A percentile compares a stretch with the other conserved stretches of the same genome.
Conservation (phyloP, 2,797 vertebrate genomes). For the Petrocephalus sullivani region DNA sequence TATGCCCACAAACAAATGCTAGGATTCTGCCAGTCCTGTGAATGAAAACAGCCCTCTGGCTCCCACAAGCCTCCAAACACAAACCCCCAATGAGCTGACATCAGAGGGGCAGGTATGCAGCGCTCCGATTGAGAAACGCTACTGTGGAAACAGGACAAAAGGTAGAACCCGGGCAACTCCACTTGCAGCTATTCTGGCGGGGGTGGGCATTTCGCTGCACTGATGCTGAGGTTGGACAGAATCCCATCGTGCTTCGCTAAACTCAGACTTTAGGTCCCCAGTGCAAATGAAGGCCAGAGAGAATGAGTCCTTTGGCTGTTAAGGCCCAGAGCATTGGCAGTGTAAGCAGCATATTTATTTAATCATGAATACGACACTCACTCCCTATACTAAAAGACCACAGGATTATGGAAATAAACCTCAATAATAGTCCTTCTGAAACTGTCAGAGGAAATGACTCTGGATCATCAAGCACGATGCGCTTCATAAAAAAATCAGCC, state of each 20-base stretch:
- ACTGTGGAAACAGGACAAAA: constrained; percentile 36
- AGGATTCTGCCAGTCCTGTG: background rate
- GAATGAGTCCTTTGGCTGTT: background rate
- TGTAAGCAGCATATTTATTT: background rate
- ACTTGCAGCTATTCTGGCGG: background rate
- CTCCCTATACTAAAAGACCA: background rate
- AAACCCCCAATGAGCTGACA: background rate
- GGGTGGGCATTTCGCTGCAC: background rate
- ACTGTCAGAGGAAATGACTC: background rate
- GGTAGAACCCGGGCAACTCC: background rate
- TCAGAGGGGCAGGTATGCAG: background rate
- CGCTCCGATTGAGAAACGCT: constrained; percentile 20
- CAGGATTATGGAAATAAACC: background rate
- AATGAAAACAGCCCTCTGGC: background rate
- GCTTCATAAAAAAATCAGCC: background rate
- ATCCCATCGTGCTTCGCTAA: background rate
- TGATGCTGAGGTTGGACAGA: background rate
- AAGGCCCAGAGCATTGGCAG: background rate
- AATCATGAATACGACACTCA: background rate
- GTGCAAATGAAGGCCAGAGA: background rate
- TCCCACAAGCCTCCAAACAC: background rate
- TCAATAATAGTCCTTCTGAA: background rate
- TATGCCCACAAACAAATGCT: background rate
- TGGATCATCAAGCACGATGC: background rate
- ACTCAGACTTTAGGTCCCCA: background rate